Base-by-base conservation (phyloP, 2,113 vertebrate species). In the Myotis brandtii region DNA sequence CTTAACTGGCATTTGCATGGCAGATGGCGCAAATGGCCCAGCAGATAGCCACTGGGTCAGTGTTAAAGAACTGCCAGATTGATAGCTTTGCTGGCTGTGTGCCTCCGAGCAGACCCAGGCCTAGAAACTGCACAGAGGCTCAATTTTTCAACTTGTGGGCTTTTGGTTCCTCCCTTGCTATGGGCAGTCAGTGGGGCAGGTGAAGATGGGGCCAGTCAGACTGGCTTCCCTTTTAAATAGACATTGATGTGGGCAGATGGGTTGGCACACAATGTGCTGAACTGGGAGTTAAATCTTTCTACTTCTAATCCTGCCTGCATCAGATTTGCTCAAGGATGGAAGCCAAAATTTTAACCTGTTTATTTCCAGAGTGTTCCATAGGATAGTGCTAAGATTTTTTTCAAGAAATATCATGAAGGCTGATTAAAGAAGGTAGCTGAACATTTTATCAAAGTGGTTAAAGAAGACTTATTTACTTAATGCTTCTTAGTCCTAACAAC, bases 21-120 rank as follows among this genome's bases (percentile, higher is more conserved):
- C 98, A 98, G 98, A 98, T 98, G 98, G 98, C 64, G 21, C 96
- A 98, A 98, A 98, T 98, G 98, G 98, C 96, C 98, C 97, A 97
- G 98, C 98, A 98, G 98, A 98, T 97, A 98, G 97, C 98, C 98
- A 97, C 97, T 97, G 97, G 98, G 98, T 98, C 97, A 95, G 93
- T 89, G 97, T 97, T 95, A 98, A 98, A 98, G 86, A 98, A 97
- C 97, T 98, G 98, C 98, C 98, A 98, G 97, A 97, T 91, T 96
- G 97, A 98, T 97, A 97, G 96, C 95, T 97, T 97, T 96, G 96
- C 96, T 98, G 98, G 98, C 98, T 94, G 79, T 34, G 27, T 98
- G 95, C 95, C 25, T 30, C 79, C 80, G 79, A 69, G 94, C 96
- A 98, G 97, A 98, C 97, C 97, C 89, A 95, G 0, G 76, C 84